A percentile compares a stretch with the other conserved stretches of the same genome.
Evolutionary conservation across 1,140 invertebrate species (phyloP).

Genomic region (Cyrtorhinus lividipennis): DNA sequence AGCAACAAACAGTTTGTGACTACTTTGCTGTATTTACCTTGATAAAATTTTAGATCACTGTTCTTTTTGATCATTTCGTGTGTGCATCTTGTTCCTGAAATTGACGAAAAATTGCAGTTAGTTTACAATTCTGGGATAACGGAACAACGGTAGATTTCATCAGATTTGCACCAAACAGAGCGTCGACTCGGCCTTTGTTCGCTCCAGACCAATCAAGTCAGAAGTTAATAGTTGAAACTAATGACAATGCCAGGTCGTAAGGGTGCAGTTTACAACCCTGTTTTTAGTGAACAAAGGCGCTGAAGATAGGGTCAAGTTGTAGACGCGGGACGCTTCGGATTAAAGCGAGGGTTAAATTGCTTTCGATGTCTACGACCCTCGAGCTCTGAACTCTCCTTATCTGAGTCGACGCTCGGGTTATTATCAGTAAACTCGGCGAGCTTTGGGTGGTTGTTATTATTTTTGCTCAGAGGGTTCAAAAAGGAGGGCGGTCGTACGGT

Average conservation of each 20-base stretch:
- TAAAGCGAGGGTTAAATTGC: background rate
- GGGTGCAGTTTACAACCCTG: background rate
- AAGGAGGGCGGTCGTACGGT: background rate
- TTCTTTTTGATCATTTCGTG: too few relatives aligned
- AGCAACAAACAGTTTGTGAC: too few relatives aligned
- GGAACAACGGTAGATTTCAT: too few relatives aligned
- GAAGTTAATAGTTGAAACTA: background rate
- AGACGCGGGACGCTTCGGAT: background rate
- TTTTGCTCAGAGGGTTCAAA: conserved; percentile 2
- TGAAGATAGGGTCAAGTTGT: conserved; percentile 11
- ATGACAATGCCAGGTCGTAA: background rate
- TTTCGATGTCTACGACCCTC: background rate
- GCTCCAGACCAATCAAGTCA: background rate
- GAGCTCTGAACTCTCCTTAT: background rate
- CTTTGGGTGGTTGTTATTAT: too few relatives aligned
- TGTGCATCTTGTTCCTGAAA: too few relatives aligned
- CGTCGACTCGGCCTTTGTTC: too few relatives aligned
- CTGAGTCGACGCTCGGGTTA: background rate
- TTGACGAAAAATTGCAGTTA: too few relatives aligned
- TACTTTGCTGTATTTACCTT: too few relatives aligned
- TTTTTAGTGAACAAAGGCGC: background rate
- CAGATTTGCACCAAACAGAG: too few relatives aligned
- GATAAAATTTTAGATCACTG: too few relatives aligned
- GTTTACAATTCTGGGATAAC: too few relatives aligned
- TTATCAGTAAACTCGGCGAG: too few relatives aligned